Conservation (phyloP, 2,797 vertebrate genomes). For the Potorous gilbertii region DNA sequence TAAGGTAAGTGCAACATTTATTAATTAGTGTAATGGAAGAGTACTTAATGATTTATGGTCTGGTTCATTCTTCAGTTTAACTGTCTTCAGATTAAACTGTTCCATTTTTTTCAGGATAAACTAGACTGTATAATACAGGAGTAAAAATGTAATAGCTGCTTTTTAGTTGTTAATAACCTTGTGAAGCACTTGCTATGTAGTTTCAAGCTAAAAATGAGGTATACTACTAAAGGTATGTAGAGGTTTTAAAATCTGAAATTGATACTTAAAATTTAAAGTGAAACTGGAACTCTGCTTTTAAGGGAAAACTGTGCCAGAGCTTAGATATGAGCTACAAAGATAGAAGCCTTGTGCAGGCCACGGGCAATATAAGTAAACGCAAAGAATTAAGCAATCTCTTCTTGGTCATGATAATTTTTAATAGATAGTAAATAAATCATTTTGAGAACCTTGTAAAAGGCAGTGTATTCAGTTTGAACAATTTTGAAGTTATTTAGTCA, state of each 20-base stretch:
- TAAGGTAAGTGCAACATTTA: slow-evolving; percentile 87
- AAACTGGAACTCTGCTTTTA: not conserved
- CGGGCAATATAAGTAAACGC: not conserved
- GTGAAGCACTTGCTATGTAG: not conserved
- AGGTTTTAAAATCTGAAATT: slow-evolving; percentile 43
- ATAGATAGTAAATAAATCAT: not conserved
- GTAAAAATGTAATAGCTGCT: not conserved
- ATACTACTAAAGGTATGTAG: not conserved
- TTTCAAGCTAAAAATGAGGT: slow-evolving; percentile 12
- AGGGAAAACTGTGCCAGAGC: not conserved
- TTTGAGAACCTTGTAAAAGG: not conserved
- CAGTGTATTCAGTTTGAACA: not conserved
- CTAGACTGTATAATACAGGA: not conserved
- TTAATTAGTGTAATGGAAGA: not conserved
- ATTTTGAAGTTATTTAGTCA: not conserved
- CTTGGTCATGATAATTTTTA: not conserved
- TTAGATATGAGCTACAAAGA: not conserved
- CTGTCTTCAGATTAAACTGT: not conserved
- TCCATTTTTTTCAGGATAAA: not conserved
- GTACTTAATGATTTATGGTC: not conserved
- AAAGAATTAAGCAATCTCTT: not conserved
- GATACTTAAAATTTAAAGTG: slow-evolving; percentile 12
- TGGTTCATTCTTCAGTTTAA: not conserved
- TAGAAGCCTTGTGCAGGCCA: not conserved
- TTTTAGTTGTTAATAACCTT: not conserved